Evolutionary conservation across 1,140 invertebrate genomes (phyloP).

Genomic region (Orchestia grillus): DNA sequence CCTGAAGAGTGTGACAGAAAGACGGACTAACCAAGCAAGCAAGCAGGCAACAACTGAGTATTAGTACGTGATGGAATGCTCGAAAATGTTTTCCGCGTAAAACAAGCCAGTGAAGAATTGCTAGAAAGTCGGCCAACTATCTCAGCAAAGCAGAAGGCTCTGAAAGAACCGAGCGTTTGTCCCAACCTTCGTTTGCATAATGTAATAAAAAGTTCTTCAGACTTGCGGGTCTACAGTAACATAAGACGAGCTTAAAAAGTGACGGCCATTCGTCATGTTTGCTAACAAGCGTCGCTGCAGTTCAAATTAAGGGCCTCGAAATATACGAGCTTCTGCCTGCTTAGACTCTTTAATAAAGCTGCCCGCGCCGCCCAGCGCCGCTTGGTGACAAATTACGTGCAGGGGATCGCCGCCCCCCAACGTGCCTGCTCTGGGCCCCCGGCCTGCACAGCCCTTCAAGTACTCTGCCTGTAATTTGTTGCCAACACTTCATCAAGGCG

Average conservation of each 20-base stretch:
- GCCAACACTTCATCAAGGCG: too few species aligned
- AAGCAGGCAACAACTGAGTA: not conserved
- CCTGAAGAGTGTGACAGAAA: too few species aligned
- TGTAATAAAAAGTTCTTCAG: constrained; percentile 47
- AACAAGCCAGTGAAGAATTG: not conserved
- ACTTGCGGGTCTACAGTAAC: not conserved
- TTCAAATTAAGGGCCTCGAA: constrained; percentile 51
- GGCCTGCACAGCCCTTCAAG: not conserved
- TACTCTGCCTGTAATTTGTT: not conserved
- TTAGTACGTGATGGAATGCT: not conserved
- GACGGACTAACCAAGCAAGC: too few species aligned
- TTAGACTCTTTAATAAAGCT: constrained; percentile 54
- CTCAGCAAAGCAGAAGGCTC: not conserved
- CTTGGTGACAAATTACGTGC: not conserved
- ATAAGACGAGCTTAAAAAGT: constrained; percentile 33
- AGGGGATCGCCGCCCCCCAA: not conserved
- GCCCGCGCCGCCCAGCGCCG: not conserved
- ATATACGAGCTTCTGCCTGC: constrained; percentile 47
- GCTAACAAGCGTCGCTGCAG: constrained; percentile 53
- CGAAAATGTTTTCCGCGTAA: not conserved
- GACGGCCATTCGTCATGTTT: constrained; percentile 49
- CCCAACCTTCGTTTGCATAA: constrained; percentile 12
- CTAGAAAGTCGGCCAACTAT: not conserved
- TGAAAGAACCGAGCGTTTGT: not conserved
- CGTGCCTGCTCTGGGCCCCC: not conserved